Conservation (phyloP, 2,888 invertebrate species). For the Griposia aprilina region DNA sequence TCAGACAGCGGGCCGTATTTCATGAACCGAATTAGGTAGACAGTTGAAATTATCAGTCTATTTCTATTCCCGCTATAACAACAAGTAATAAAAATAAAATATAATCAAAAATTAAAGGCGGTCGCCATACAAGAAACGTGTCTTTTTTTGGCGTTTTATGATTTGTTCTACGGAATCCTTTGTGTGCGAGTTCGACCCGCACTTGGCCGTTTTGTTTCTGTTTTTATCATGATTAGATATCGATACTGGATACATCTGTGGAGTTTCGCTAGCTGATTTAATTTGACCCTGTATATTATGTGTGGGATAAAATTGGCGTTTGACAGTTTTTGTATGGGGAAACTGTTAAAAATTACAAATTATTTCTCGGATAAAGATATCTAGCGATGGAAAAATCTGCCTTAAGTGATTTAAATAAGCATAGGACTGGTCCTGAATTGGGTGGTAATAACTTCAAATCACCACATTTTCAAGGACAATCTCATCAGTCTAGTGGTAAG, state of each 20-base stretch:
- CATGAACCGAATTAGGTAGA: no score
- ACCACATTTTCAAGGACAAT: neutral
- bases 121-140: no score
- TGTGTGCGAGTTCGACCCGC: no score
- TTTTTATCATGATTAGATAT: neutral
- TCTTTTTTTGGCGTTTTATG: no score
- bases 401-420: neutral
- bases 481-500: no score
- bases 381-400: neutral
- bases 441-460: neutral
- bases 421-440: neutral
- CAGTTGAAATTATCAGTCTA: no score
- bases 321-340: neutral
- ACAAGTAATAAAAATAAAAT: no score
- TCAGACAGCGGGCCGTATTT: no score
- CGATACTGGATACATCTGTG: neutral
- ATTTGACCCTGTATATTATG: neutral
- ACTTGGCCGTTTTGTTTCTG: neutral
- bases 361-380: neutral
- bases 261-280: neutral
- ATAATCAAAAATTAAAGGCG: no score
- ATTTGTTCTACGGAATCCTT: no score
- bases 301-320: neutral
- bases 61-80: no score
- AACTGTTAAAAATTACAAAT: neutral